Base-by-base conservation (phyloP, 2,797 vertebrate genomes). In the Manis javanica region DNA sequence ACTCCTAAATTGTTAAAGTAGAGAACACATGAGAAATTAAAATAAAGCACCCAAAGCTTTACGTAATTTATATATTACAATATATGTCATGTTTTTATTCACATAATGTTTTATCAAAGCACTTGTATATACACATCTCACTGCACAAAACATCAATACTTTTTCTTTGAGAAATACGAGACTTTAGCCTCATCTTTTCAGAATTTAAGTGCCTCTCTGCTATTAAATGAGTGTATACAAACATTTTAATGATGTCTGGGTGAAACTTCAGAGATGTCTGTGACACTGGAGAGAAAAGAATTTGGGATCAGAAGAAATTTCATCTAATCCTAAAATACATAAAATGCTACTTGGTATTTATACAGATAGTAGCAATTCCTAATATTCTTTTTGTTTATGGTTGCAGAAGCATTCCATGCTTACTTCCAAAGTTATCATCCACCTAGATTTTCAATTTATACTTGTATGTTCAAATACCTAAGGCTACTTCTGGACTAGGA, bases 21-120 rank as follows among this genome's bases (percentile, higher is more conserved):
- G 5, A 90, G 69, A 85, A 86, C 23, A 42, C 59, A 79, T 15
- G 31, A 91, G 55, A 92, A 86, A 75, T 29, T 8, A 91, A 86
- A 68, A 39, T 11, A 39, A 90, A 93, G 24, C 37, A 61, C 51
- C 61, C 7, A 68, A 93, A 90, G 31, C 34, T 90, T 66, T 87
- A 53, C 68, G 19, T 49, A 75, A 78, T 83, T 23, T 18, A 72
- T 42, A n/a, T 83, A 77, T 66, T 77, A 85, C 95, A 93, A 82
- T 79, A 79, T 23, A 29, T 39, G 5, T 11, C 7, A 68, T 18
- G 3, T 34, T 81, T 82, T 64, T 63, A 21, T 51, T 91, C 59
- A 92, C 59, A 66, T 42, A 77, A 23, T 24, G 10, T n/a, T 91
- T 83, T 88, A 46, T 26, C 51, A 72, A 92, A 72, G 29, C 21